Percentiles rank a stretch among this genome's conserved stretches.
These are phyloP conservation scores for Entosphenus tridentatus DNA, from an alignment of 2,113 vertebrate genomes.

Conservation along the genomic window DNA sequence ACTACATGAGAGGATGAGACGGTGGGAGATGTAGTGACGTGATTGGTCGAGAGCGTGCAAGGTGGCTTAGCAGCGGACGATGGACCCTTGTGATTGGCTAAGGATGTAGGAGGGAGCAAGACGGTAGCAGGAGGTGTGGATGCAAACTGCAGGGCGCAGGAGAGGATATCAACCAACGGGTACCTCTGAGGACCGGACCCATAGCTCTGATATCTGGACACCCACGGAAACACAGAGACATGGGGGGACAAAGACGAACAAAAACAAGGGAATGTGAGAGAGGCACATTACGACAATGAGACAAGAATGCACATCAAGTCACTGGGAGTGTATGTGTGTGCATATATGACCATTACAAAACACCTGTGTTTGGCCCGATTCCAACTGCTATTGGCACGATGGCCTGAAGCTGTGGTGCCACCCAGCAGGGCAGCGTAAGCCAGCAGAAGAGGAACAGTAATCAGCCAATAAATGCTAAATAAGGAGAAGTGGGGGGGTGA, in stretches of 20 bases:
- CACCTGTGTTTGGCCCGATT: too few relatives aligned
- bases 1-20: too few relatives aligned
- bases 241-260: not conserved
- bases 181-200: slow-evolving; percentile 57
- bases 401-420: too few relatives aligned
- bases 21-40: too few relatives aligned
- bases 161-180: slow-evolving; percentile 67
- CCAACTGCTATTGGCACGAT: too few relatives aligned
- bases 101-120: slow-evolving; percentile 12
- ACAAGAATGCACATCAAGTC: too few relatives aligned
- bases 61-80: too few relatives aligned
- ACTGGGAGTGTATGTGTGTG: too few relatives aligned
- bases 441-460: not conserved
- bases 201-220: slow-evolving; percentile 53
- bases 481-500: not conserved
- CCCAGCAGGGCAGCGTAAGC: too few relatives aligned
- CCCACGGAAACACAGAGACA: not conserved
- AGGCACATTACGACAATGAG: not conserved
- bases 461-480: not conserved
- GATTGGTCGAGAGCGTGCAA: too few relatives aligned
- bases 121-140: slow-evolving; percentile 26
- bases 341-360: too few relatives aligned
- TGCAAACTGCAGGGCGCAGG: slow-evolving; percentile 72
- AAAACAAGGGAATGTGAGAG: slow-evolving; percentile 2
- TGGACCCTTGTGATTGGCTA: too few relatives aligned